Evolutionary conservation across 1,140 invertebrate species (phyloP).

Genomic region (Drosophila sulfurigaster): DNA sequence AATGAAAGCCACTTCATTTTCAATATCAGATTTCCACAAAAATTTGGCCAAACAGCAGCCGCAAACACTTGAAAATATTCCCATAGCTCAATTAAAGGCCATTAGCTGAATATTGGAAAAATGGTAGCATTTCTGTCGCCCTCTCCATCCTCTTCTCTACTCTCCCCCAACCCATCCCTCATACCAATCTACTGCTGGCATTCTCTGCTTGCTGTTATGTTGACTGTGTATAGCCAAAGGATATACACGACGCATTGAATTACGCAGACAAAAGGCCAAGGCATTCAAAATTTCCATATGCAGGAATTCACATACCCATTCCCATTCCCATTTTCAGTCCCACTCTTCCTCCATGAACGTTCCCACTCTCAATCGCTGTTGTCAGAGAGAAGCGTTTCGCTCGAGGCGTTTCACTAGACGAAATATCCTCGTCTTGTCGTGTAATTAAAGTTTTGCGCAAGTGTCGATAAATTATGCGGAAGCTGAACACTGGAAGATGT

Average conservation of each 20-base stretch:
- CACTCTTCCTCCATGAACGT: background rate
- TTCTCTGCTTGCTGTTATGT: conserved; percentile 25
- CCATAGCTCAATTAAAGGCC: conserved; percentile 81
- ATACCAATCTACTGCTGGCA: background rate
- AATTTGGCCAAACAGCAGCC: conserved; percentile 65
- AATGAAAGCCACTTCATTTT: conserved; percentile 66
- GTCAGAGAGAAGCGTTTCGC: conserved; percentile 15
- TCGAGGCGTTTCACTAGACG: conserved; percentile 44
- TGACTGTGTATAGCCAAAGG: conserved; percentile 71
- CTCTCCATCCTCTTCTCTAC: background rate
- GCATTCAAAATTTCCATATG: conserved; percentile 69
- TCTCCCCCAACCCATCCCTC: background rate
- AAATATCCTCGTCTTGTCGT: conserved; percentile 56
- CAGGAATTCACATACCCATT: conserved; percentile 58
- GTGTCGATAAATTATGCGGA: conserved; percentile 82
- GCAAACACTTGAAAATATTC: conserved; percentile 80
- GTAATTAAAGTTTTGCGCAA: conserved; percentile 82
- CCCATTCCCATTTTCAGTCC: conserved; percentile 51
- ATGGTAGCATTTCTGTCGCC: background rate
- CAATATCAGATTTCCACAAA: conserved; percentile 74
- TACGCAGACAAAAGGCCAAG: conserved; percentile 69
- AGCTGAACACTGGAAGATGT: conserved; percentile 39
- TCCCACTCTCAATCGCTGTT: conserved; percentile 49
- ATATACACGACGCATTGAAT: conserved; percentile 75
- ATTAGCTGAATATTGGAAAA: conserved; percentile 64